phyloP scores from a whole-genome alignment of 1,140 invertebrate species.

The Bursaphelenchus mucronatus region DNA sequence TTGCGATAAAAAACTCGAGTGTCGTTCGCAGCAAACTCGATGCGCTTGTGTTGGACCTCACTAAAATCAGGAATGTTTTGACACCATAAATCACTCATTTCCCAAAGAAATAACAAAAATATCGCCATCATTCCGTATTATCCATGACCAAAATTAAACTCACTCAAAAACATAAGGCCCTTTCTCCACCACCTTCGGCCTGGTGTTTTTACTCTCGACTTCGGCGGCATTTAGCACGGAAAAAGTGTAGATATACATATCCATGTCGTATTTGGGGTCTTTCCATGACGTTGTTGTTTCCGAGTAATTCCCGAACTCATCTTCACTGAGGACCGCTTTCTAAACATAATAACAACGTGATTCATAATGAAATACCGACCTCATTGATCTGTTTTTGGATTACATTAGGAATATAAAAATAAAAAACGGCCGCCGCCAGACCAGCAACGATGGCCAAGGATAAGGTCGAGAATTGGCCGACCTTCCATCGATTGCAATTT shows the following conservation, averaged over 20 bases:
- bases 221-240: slow-evolving; percentile 47
- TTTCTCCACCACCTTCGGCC: slow-evolving; percentile 48
- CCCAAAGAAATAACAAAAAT: slow-evolving; percentile 5
- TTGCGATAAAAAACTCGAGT: slow-evolving; percentile 53
- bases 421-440: no score
- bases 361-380: background rate
- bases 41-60: slow-evolving; percentile 31
- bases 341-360: no score
- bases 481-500: no score
- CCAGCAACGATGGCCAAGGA: no score
- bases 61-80: slow-evolving; percentile 30
- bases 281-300: slow-evolving; percentile 7
- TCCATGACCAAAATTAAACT: slow-evolving; percentile 8
- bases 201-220: slow-evolving; percentile 39
- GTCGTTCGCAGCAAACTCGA: slow-evolving; percentile 37
- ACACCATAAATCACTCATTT: background rate
- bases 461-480: no score
- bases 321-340: background rate
- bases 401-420: slow-evolving; percentile 15
- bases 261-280: slow-evolving; percentile 16
- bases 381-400: slow-evolving; percentile 17
- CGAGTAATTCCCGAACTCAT: slow-evolving; percentile 39
- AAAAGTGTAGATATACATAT: slow-evolving; percentile 41
- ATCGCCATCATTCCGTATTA: slow-evolving; percentile 1
- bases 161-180: slow-evolving; percentile 55